Conservation (phyloP, 2,113 vertebrate genomes). For the Trichechus manatus region DNA sequence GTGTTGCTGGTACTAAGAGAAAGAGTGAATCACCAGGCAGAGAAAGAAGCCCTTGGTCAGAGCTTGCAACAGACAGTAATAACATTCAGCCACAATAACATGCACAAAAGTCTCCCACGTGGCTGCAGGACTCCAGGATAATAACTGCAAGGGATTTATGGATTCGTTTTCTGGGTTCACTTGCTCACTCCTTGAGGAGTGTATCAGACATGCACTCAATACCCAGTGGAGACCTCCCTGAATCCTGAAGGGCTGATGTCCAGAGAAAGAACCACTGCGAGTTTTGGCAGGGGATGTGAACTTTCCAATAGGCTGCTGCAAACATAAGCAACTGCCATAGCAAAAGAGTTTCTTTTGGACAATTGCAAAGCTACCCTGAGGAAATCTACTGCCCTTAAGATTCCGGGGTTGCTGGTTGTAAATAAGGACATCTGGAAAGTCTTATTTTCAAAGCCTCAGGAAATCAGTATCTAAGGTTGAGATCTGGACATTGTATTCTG, state of each 20-base stretch:
- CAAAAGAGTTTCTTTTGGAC: conserved; percentile 1
- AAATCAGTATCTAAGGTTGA: conserved; percentile 25
- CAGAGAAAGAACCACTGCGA: background rate
- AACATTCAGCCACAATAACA: background rate
- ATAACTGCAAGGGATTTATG: background rate
- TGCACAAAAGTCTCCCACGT: conserved; percentile 34
- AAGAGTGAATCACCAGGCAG: conserved; percentile 50
- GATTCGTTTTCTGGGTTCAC: conserved; percentile 60
- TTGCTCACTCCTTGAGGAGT: conserved; percentile 10
- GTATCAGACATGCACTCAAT: background rate
- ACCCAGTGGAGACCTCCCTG: background rate
- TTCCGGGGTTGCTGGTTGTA: conserved; percentile 5
- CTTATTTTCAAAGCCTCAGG: conserved; percentile 11
- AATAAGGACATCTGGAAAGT: conserved; percentile 6
- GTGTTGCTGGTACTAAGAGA: conserved; percentile 10
- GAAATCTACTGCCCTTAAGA: conserved; percentile 8
- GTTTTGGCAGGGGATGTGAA: background rate
- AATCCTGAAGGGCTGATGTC: background rate
- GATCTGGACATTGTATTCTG: background rate
- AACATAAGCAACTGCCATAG: background rate
- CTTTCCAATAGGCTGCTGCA: conserved; percentile 44
- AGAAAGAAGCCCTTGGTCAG: conserved; percentile 26
- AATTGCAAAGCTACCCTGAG: conserved; percentile 10
- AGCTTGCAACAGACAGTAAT: conserved; percentile 44
- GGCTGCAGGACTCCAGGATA: background rate